Percentiles rank a stretch among this genome's conserved stretches.
These are phyloP conservation scores for Brevimyrus niger DNA, from an alignment of 2,113 vertebrate species.

Conservation along the genomic window DNA sequence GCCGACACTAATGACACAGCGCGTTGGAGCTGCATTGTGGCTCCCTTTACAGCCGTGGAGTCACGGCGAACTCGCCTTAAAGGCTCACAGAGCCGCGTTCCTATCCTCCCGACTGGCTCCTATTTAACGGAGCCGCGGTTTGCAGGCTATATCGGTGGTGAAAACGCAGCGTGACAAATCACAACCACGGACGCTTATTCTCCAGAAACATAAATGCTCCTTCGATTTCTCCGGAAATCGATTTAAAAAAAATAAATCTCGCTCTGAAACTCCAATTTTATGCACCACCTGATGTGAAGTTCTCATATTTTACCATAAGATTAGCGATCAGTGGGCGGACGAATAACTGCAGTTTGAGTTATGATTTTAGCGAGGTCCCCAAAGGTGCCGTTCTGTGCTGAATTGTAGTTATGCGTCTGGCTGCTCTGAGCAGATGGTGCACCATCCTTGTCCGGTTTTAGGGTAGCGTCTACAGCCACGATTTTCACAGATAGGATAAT, in stretches of 20 bases:
- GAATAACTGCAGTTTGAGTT: neutral
- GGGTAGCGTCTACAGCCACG: neutral
- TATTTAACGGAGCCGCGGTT: neutral
- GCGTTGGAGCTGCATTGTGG: neutral
- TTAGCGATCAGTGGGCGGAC: neutral
- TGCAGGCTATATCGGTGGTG: no score
- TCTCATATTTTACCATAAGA: neutral
- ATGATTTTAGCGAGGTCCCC: neutral
- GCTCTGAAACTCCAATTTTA: no score
- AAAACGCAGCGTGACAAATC: neutral
- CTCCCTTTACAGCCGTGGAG: slow-evolving; percentile 12
- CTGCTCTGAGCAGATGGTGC: neutral
- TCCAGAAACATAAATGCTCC: neutral
- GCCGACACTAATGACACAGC: slow-evolving; percentile 19
- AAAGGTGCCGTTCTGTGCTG: neutral
- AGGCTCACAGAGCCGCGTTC: slow-evolving; percentile 16
- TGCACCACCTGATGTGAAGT: neutral
- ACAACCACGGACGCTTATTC: neutral
- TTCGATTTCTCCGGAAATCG: neutral
- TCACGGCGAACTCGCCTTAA: slow-evolving; percentile 21
- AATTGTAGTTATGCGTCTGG: neutral
- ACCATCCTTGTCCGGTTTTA: neutral
- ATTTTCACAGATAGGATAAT: neutral
- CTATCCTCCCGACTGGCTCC: slow-evolving; percentile 13
- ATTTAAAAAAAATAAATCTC: neutral